Evolutionary conservation across 1,140 invertebrate genomes (phyloP), one percentile per base, ranked within the genome.

Genomic region (Metaphire vulgaris): DNA sequence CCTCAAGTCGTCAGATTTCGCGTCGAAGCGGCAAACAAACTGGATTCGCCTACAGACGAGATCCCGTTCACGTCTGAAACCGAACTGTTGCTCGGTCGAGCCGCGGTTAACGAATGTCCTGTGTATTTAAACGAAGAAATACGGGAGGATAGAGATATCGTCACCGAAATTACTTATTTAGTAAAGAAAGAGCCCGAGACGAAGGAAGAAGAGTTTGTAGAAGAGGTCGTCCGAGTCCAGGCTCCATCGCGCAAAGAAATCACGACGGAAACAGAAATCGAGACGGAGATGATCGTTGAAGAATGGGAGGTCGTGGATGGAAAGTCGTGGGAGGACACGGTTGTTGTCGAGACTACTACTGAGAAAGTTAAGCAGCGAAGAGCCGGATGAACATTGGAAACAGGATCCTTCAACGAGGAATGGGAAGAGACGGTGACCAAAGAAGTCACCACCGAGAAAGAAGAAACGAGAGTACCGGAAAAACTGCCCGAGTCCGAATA

Each of bases 351-450:
- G 34, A 41, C 34, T 28, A 29, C 41, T n/a, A 16, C 41, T n/a
- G 72, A 73, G 34, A 73, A 73, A 1, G 72, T 41, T 26, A 28
- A 32, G n/a, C 30, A 71, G 33, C 29, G 1, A 71, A 71, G 69
- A 71, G 32, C 33, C 69, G 32, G 69, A 71, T 6, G 69, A 71
- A 6, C 28, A 71, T n/a, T 21, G 12, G 21, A 68, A 26, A n/a
- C 41, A 21, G 6, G 21, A 56, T 56, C 21, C 41, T 12, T 56
- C 6, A 6, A 56, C 6, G 41, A 56, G 41, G 41, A 56, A 56
- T 56, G 41, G 41, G 41, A 56, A 21, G 41, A 56, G 41, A 56
- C 6, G 6, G 6, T 56, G 41, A 56, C 41, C 6, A 56, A 6
- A 21, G 6, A 56, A 21, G 21, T 21, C 6, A 56, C 41, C 41